phyloP scores from a whole-genome alignment of 2,888 invertebrate species.

The Epinotia ramella region DNA sequence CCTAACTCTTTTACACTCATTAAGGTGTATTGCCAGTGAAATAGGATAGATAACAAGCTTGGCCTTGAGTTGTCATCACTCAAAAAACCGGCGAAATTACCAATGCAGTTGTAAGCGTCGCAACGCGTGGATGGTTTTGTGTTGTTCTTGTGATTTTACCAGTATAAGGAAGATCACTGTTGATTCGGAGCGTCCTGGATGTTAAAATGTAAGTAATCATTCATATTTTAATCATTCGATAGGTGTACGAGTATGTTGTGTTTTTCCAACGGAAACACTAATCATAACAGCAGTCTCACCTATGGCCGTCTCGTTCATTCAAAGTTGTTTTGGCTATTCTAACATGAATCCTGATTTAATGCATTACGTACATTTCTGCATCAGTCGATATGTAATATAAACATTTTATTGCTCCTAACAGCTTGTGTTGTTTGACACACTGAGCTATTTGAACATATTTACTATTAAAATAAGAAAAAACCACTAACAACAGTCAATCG shows the following conservation, averaged over 20 bases:
- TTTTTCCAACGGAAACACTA: constrained; percentile 2
- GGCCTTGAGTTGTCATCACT: background rate
- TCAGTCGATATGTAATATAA: too few relatives aligned
- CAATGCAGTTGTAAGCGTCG: background rate
- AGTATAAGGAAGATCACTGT: background rate
- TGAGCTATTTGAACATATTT: too few relatives aligned
- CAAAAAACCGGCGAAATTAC: constrained; percentile 1
- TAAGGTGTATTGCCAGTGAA: too few relatives aligned
- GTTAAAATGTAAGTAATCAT: background rate
- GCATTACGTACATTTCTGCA: too few relatives aligned
- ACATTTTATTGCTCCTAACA: too few relatives aligned
- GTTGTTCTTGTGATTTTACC: background rate
- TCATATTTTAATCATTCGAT: background rate
- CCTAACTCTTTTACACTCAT: too few relatives aligned
- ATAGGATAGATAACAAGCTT: background rate
- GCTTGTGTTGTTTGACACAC: too few relatives aligned
- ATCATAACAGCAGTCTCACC: constrained; percentile 1
- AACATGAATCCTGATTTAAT: too few relatives aligned
- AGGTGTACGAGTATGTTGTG: background rate
- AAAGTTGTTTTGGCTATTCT: background rate
- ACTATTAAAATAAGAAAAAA: too few relatives aligned
- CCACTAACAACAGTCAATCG: too few relatives aligned
- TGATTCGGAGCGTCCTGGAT: background rate
- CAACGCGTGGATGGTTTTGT: background rate
- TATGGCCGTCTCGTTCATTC: background rate